Evolutionary conservation across 1,140 invertebrate genomes (phyloP).

Genomic region (Coelopa frigida): DNA sequence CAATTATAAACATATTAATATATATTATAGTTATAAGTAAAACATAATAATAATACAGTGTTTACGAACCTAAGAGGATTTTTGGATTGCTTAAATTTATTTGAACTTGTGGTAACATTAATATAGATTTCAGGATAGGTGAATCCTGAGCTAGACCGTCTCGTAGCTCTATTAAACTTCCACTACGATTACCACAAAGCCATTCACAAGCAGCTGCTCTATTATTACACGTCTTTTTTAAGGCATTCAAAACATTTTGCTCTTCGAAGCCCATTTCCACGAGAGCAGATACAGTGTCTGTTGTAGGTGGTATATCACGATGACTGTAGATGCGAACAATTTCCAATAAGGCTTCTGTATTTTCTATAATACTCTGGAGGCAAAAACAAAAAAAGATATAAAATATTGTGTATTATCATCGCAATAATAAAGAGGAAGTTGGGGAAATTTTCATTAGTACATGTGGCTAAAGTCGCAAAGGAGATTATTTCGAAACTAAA

Average conservation of each 20-base stretch:
- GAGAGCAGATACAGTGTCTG: slow-evolving; percentile 29
- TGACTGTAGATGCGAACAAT: slow-evolving; percentile 43
- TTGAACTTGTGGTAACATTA: slow-evolving; percentile 42
- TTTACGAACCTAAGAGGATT: slow-evolving; percentile 34
- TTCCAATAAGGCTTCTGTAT: slow-evolving; percentile 38
- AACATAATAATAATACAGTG: not conserved
- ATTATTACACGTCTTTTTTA: slow-evolving; percentile 40
- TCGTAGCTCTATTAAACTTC: slow-evolving; percentile 34
- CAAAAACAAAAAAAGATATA: not conserved
- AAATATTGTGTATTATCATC: not conserved
- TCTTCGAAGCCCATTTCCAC: slow-evolving; percentile 42
- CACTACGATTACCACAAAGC: slow-evolving; percentile 39
- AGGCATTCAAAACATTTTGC: slow-evolving; percentile 26
- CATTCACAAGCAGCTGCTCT: slow-evolving; percentile 43
- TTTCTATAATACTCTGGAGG: slow-evolving; percentile 34
- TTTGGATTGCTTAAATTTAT: slow-evolving; percentile 41
- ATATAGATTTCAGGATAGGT: slow-evolving; percentile 38
- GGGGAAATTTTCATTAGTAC: not conserved
- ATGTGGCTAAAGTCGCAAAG: not conserved
- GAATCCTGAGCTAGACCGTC: slow-evolving; percentile 40
- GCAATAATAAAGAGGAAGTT: no score
- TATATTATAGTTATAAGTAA: not conserved
- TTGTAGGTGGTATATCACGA: slow-evolving; percentile 31
- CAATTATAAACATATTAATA: not conserved
- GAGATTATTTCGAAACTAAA: no score